Evolutionary conservation across 2,888 invertebrate species (phyloP), one percentile per base, ranked within the genome.

Genomic region (Helleia helle): DNA sequence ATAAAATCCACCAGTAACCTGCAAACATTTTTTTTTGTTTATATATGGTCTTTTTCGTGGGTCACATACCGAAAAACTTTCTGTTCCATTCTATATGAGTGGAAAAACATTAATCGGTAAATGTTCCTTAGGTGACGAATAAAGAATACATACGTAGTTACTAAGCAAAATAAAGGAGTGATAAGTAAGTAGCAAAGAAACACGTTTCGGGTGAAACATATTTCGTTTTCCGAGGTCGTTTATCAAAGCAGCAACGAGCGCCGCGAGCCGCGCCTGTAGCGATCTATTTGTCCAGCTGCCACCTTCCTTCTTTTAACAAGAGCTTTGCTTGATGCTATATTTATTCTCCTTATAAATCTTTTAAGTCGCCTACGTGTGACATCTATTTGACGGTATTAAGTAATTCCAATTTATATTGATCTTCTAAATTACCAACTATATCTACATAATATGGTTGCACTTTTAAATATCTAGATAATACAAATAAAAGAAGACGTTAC

Each of bases 241-340:
- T 75, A 69, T 73, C 72, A 71, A 56, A 47, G 52, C 48, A 47
- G 42, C 36, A 45, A 30, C 44, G 48, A 48, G 50, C 46, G 48
- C 52, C 51, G 56, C 54, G 56, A 53, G 58, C 57, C 64, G 64
- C 63, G 61, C 56, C 52, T 24, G 24, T 14, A 59, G 63, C 72
- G 65, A 74, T 72, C 73, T 76, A 71, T 79, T 77, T 76, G 72
- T 70, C 71, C 77, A 75, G 76, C 75, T 76, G 76, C 70, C 70
- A 68, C 69, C 68, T 66, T 67, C 58, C 66, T 71, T 68, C 70
- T 73, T 71, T 75, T 71, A 73, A 75, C 73, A 71, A 71, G 67
- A 73, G 71, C 71, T 75, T 72, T 71, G 64, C 70, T 71, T 71
- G 67, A 64, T 67, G 61, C 58, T 60, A 64, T 66, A 75, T 74